These are phyloP conservation scores for Cacoxenus indagator DNA, from an alignment of 2,888 invertebrate species.

Conservation along the genomic window DNA sequence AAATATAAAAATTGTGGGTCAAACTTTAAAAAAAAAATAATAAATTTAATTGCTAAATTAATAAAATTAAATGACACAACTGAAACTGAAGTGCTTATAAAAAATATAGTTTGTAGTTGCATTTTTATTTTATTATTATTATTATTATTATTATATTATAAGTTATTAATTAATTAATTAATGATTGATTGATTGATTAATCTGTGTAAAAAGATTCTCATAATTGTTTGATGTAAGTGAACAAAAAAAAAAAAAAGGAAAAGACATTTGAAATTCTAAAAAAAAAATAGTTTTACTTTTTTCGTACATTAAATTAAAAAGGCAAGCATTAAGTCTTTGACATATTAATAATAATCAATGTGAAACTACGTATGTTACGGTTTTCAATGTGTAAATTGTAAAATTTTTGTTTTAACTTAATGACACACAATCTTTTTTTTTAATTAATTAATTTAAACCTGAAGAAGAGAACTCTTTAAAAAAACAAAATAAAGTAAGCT, in stretches of 20 bases:
- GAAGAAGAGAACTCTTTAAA: constrained; percentile 4
- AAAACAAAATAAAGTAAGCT: constrained; percentile 48
- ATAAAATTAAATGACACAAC: neutral
- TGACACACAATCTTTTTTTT: constrained; percentile 48
- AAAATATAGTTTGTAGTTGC: constrained; percentile 31
- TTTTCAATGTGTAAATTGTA: constrained; percentile 58
- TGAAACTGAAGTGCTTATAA: constrained; percentile 51
- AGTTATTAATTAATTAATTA: constrained; percentile 33
- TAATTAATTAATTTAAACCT: constrained; percentile 43
- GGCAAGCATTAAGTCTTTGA: too few species aligned
- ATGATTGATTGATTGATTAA: constrained; percentile 41
- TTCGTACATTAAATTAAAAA: too few species aligned
- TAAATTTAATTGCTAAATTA: neutral
- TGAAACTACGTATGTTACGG: constrained; percentile 36
- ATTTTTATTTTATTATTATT: constrained; percentile 40
- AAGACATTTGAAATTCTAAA: constrained; percentile 15
- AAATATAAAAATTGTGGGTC: too few species aligned
- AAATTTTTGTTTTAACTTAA: constrained; percentile 42
- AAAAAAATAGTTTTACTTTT: neutral
- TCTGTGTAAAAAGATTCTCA: constrained; percentile 59
- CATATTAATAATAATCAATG: too few species aligned
- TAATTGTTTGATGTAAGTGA: constrained; percentile 53
- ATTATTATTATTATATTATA: constrained; percentile 35
- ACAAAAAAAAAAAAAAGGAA: constrained; percentile 30
- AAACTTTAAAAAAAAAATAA: too few species aligned